Evolutionary conservation across 2,888 invertebrate genomes (phyloP).

Genomic region (Ryuthela nishihirai): DNA sequence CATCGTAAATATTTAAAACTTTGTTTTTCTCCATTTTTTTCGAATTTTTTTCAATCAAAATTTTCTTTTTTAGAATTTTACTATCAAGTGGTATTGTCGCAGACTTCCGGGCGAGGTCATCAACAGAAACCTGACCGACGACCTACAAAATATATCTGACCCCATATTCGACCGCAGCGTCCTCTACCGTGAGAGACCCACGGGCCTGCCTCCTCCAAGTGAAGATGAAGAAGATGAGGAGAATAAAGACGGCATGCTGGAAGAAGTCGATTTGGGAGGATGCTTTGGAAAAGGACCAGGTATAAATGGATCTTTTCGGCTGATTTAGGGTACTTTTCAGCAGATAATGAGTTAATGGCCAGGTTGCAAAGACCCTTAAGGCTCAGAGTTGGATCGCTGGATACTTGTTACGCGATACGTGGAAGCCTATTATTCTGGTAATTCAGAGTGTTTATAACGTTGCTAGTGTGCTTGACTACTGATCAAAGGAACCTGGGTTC

Average conservation of each 20-base stretch:
- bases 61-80: constrained; percentile 38
- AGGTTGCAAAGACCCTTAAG: no score
- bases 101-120: constrained; percentile 42
- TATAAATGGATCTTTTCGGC: no score
- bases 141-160: constrained; percentile 35
- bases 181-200: constrained; percentile 20
- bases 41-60: neutral
- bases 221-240: constrained; percentile 37
- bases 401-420: no score
- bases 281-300: constrained; percentile 45
- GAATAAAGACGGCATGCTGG: constrained; percentile 16
- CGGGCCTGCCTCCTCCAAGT: constrained; percentile 23
- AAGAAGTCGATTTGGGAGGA: constrained; percentile 41
- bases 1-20: no score
- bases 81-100: constrained; percentile 44
- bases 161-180: constrained; percentile 32
- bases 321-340: no score
- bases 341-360: no score
- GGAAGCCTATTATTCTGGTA: no score
- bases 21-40: neutral
- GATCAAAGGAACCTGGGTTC: no score
- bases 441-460: no score
- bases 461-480: no score
- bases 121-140: constrained; percentile 37
- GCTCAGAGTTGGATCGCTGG: no score